Evolutionary conservation across 2,888 invertebrate species (phyloP).

Genomic region (Tenthredo scrophulariae): DNA sequence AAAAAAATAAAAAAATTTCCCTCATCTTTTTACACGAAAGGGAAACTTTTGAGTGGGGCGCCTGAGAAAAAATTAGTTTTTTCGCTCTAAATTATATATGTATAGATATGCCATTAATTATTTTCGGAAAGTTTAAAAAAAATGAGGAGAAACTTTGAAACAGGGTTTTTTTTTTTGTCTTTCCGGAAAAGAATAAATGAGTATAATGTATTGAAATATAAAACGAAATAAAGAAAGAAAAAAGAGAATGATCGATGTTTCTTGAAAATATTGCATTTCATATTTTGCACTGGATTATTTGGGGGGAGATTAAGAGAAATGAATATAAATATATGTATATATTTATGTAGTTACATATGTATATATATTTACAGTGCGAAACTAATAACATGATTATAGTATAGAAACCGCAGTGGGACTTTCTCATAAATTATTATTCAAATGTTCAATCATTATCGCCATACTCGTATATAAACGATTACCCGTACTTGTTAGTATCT

Average conservation of each 20-base stretch:
- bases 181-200: neutral
- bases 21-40: too few species aligned
- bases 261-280: neutral
- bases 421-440: slow-evolving; percentile 32
- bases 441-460: slow-evolving; percentile 50
- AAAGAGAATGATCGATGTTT: neutral
- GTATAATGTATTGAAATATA: neutral
- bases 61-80: too few species aligned
- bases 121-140: neutral
- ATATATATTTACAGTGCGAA: slow-evolving; percentile 45
- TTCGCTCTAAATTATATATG: neutral
- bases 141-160: neutral
- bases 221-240: neutral
- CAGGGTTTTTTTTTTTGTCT: neutral
- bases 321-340: slow-evolving; percentile 50
- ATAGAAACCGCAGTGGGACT: neutral
- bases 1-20: too few species aligned
- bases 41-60: too few species aligned
- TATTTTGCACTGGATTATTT: slow-evolving; percentile 9
- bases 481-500: slow-evolving; percentile 48
- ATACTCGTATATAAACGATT: slow-evolving; percentile 37
- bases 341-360: slow-evolving; percentile 42
- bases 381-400: slow-evolving; percentile 39
- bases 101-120: neutral
- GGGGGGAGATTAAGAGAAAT: slow-evolving; percentile 41